phyloP scores from a whole-genome alignment of 2,113 vertebrate species.

The Myrmecophaga tridactyla region DNA sequence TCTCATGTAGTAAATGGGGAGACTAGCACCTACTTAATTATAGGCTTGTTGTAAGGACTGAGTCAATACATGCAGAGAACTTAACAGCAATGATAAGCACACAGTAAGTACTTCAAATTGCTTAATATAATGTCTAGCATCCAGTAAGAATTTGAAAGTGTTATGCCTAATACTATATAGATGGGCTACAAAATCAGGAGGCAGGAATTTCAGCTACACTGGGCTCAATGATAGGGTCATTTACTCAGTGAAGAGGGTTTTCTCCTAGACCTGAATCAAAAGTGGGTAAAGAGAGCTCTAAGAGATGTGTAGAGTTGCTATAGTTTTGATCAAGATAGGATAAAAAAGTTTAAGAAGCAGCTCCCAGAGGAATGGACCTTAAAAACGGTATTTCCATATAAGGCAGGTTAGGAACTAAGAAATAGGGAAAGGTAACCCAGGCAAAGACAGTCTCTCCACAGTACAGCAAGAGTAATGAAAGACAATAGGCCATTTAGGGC shows the following conservation, averaged over 20 bases:
- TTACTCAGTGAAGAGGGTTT: neutral
- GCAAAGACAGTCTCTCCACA: neutral
- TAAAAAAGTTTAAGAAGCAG: slow-evolving; percentile 22
- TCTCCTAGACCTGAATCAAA: neutral
- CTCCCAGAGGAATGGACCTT: neutral
- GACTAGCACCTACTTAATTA: neutral
- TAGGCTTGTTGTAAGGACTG: neutral
- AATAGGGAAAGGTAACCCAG: neutral
- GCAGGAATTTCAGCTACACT: neutral
- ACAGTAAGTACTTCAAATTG: neutral
- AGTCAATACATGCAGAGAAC: neutral
- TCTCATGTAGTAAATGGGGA: slow-evolving; percentile 17
- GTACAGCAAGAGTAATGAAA: neutral
- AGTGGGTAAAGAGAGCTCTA: neutral
- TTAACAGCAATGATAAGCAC: neutral
- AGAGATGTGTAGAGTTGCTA: neutral
- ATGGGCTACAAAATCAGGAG: neutral
- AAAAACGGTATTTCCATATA: neutral
- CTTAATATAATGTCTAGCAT: neutral
- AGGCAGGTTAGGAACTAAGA: neutral
- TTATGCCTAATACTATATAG: neutral
- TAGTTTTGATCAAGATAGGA: neutral
- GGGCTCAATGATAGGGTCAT: neutral
- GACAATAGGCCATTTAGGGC: neutral
- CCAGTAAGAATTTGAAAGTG: neutral